Conservation (phyloP, 2,888 invertebrate species). For the Synergus laeviventris region DNA sequence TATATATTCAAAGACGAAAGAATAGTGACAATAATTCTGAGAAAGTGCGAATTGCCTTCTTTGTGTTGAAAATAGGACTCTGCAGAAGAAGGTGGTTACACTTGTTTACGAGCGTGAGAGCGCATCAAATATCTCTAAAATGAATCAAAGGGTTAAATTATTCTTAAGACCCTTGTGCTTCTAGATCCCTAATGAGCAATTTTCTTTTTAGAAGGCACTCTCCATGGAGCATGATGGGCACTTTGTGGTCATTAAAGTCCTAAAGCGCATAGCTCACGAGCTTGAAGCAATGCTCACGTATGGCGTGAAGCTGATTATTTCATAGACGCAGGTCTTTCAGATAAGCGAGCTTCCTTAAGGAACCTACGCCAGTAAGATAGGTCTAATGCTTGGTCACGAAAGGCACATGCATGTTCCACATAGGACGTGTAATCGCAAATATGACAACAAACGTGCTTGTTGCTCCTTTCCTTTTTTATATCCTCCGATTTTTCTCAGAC, state of each 20-base stretch:
- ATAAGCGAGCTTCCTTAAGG: not conserved
- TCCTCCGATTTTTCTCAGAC: conserved; percentile 28
- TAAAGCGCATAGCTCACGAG: not conserved
- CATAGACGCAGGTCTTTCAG: conserved; percentile 6
- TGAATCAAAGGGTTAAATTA: too few relatives aligned
- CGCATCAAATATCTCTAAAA: too few relatives aligned
- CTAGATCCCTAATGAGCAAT: conserved; percentile 23
- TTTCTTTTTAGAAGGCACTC: conserved; percentile 2
- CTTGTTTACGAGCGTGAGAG: too few relatives aligned
- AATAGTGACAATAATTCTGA: not conserved
- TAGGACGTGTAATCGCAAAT: conserved; percentile 7
- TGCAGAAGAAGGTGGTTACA: too few relatives aligned
- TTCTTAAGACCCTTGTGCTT: not conserved
- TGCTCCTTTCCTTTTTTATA: conserved; percentile 42
- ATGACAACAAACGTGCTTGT: conserved; percentile 28
- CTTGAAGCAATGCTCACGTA: conserved; percentile 5
- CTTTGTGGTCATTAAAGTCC: conserved; percentile 8
- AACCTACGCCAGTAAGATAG: conserved; percentile 15
- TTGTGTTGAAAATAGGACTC: not conserved
- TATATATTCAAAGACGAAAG: not conserved
- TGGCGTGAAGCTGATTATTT: conserved; percentile 1
- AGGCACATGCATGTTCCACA: not conserved
- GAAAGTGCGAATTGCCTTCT: not conserved
- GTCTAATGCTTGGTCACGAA: conserved; percentile 19
- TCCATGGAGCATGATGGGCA: conserved; percentile 1